Evolutionary conservation across 2,113 vertebrate species (phyloP).

Genomic region (Alligator sinensis): DNA sequence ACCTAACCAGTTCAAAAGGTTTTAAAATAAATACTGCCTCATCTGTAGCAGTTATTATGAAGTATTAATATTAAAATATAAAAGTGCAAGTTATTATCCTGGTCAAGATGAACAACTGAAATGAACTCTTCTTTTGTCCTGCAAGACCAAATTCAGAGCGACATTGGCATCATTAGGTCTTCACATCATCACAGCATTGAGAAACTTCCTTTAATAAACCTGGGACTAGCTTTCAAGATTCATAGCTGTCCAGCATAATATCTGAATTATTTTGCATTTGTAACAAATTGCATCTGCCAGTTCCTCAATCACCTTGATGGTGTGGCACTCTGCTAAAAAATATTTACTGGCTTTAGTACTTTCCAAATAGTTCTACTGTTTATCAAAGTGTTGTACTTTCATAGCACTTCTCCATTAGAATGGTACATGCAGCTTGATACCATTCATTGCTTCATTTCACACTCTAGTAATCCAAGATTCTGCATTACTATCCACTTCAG

Average conservation of each 20-base stretch:
- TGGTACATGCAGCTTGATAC: not conserved
- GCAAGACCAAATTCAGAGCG: not conserved
- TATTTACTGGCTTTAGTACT: not conserved
- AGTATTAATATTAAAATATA: too few relatives aligned
- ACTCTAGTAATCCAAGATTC: slow-evolving; percentile 56
- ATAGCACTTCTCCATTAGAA: not conserved
- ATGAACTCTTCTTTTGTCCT: not conserved
- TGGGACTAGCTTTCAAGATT: not conserved
- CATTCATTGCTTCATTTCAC: slow-evolving; percentile 64
- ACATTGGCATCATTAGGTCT: not conserved
- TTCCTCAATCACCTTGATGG: not conserved
- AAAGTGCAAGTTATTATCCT: not conserved
- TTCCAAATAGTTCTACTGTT: not conserved
- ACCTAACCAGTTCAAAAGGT: not conserved
- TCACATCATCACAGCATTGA: not conserved
- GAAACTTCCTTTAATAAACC: not conserved
- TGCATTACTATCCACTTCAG: slow-evolving; percentile 39
- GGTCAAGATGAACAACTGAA: not conserved
- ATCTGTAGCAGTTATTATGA: not conserved
- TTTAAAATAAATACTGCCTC: not conserved
- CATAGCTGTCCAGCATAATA: not conserved
- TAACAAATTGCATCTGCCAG: not conserved
- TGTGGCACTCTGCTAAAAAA: not conserved
- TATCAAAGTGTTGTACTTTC: not conserved
- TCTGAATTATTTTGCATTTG: not conserved